Evolutionary conservation across 2,888 invertebrate species (phyloP), one percentile per base, ranked within the genome.

Genomic region (Drosophila multiciliata): DNA sequence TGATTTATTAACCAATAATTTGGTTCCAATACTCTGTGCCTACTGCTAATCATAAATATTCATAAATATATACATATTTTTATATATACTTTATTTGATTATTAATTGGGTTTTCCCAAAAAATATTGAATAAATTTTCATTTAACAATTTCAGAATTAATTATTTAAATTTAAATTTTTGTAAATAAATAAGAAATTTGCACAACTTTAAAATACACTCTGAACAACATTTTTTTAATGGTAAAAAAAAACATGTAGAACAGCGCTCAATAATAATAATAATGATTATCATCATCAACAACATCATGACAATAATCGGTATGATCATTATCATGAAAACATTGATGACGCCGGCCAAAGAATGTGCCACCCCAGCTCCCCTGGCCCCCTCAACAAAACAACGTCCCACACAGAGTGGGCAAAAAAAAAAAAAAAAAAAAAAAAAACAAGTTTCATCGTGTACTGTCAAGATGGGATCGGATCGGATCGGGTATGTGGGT

Each of bases 331-430:
- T 58, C 35, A 57, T 62, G 58, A 64, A 59, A 78, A 78, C 78
- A 75, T 75, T 75, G 85, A 77, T 80, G 81, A 83, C 83, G 85
- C 75, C 83, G 78, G 66, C 58, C 63, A 83, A 80, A 80, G 85
- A 85, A 83, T 83, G 83, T 72, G 72, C 66, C 72, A 68, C 55
- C 49, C 63, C 54, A 48, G 55, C 45, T n/a, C 42, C 33, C 35
- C 20, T 33, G 23, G 20, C 26, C 52, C 32, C 45, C 32, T 35
- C 54, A 55, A 2, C 53, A 26, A 20, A 53, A 32, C 35, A 42
- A 20, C 36, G 49, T 29, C 55, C 20, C 63, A 61, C 59, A 49
- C 32, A 50, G 23, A 26, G 45, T 40, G 55, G 55, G 49, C 59
- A 62, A 48, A 62, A 54, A 52, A 61, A 58, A 52, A 59, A 55